Evolutionary conservation across 2,888 invertebrate species (phyloP), one percentile per base, ranked within the genome.

Genomic region (Carcina quercana): DNA sequence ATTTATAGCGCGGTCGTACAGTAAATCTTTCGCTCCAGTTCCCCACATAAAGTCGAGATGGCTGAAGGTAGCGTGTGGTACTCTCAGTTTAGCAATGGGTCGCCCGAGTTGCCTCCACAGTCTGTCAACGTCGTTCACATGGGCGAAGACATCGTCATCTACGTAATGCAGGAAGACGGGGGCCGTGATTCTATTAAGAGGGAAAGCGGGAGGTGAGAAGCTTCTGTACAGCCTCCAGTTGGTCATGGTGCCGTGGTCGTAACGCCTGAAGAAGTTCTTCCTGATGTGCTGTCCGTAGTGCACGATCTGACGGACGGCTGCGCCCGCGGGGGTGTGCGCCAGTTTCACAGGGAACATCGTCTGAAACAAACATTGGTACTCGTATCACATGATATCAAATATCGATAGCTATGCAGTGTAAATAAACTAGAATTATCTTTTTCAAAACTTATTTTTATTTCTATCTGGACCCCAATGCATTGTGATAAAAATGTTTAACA

Each of bases 21-120:
- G 57, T 35, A 89, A 52, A 2, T 64, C 63, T 33, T 75, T 79
- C 0, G 85, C 86, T 59, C 87, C 79, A 3, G 78, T 82, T 6
- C 87, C 89, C 87, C 89, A 89, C 49, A 89, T 83, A 53, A 89
- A 91, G 53, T 91, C 90, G 39, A 90, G 65, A 61, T 91, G 91
- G 56, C 88, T 89, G 52, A 89, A 91, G 13, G 80, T 64, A 6
- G 66, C 57, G 46, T 85, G 79, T 3, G 85, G 76, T 2, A 90
- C 86, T 33, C 78, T 56, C 56, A 84, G 86, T 42, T 84, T 70
- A 14, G 75, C 82, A 2, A 84, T 72, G 30, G 80, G 62, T 38
- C 70, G 86, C 30, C 79, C 86, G 46, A 83, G 71, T 50, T 68
- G 65, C 13, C 53, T 57, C 5, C 69, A 74, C 19, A 89, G 59